A percentile compares a stretch with the other conserved stretches of the same genome.
Conservation (phyloP, 2,888 invertebrate species). For the Octonoba sinensis region DNA sequence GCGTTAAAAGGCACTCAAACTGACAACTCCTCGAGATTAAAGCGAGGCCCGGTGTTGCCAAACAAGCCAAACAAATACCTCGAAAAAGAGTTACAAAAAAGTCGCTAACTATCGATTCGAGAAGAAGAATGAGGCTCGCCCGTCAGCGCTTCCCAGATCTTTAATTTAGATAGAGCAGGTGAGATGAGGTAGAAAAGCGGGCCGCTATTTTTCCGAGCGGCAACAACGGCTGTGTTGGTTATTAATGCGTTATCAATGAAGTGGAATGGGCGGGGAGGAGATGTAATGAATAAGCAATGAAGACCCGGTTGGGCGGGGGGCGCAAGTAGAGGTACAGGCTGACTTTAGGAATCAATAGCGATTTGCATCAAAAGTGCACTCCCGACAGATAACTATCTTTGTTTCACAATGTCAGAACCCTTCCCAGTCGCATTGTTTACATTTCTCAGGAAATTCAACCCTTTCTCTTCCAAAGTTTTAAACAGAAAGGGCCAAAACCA, state of each 20-base stretch:
- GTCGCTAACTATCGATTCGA: constrained; percentile 24
- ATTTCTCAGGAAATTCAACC: no score
- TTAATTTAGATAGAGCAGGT: constrained; percentile 62
- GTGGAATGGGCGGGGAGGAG: constrained; percentile 30
- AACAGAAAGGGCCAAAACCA: no score
- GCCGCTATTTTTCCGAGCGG: no score
- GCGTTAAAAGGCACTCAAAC: constrained; percentile 28
- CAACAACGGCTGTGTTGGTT: constrained; percentile 9
- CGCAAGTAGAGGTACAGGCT: constrained; percentile 8
- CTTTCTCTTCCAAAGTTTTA: no score
- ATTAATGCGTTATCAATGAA: constrained; percentile 51
- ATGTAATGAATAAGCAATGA: constrained; percentile 52
- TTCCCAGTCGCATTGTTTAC: no score
- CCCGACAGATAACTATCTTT: no score
- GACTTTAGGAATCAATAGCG: background rate
- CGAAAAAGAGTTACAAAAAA: background rate
- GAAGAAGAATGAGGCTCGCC: constrained; percentile 27
- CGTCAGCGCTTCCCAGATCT: constrained; percentile 32
- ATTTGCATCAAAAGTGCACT: no score
- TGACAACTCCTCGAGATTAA: constrained; percentile 36
- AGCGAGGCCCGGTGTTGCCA: no score
- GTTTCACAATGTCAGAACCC: no score
- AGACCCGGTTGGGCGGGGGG: constrained; percentile 9
- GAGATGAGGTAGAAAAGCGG: background rate
- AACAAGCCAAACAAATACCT: background rate